Evolutionary conservation across 1,140 invertebrate genomes (phyloP).

Genomic region (Drosophila murphyi): DNA sequence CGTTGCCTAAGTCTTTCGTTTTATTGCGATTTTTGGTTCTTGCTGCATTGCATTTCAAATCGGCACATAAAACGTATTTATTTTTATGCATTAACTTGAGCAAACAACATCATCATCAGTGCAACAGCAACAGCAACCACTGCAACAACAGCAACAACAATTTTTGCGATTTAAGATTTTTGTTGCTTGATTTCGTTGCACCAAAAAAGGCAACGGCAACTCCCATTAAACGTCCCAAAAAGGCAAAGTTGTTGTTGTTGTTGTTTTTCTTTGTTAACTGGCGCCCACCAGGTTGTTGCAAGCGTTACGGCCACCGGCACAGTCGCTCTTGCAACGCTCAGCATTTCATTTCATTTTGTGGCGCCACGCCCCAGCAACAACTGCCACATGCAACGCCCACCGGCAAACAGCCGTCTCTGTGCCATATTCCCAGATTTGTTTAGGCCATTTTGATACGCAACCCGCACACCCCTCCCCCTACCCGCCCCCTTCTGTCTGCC

Average conservation of each 20-base stretch:
- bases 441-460: constrained; percentile 61
- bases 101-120: constrained; percentile 55
- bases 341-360: constrained; percentile 64
- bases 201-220: constrained; percentile 82
- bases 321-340: constrained; percentile 21
- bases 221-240: constrained; percentile 80
- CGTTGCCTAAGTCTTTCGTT: constrained; percentile 64
- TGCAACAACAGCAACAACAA: constrained; percentile 30
- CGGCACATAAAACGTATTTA: constrained; percentile 48
- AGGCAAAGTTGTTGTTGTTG: constrained; percentile 55
- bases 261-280: constrained; percentile 54
- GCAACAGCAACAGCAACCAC: constrained; percentile 42
- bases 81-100: constrained; percentile 47
- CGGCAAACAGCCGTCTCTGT: constrained; percentile 44
- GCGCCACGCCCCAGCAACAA: constrained; percentile 67
- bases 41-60: constrained; percentile 44
- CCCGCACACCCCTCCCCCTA: not conserved
- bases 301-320: constrained; percentile 59
- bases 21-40: constrained; percentile 3
- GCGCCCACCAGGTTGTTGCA: constrained; percentile 67
- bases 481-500: not conserved
- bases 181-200: constrained; percentile 78
- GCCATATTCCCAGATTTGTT: constrained; percentile 72
- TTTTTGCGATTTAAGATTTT: constrained; percentile 69
- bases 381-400: constrained; percentile 58